Evolutionary conservation across 2,888 invertebrate genomes (phyloP), one percentile per base, ranked within the genome.

Genomic region (Masnerella sp.): DNA sequence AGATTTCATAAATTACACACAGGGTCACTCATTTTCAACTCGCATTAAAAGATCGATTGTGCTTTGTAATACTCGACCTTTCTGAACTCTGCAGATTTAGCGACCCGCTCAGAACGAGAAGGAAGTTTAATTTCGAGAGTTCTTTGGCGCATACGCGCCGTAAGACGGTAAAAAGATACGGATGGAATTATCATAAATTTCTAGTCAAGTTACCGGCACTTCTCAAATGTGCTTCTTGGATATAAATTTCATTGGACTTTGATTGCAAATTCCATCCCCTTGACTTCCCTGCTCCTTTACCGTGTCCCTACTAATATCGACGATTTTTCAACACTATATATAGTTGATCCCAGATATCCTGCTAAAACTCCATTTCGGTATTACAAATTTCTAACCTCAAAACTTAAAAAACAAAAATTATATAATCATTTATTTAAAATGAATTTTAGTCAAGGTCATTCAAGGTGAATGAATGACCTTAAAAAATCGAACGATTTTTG

Each of bases 221-320:
- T 74, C 65, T 71, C 70, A 68, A 70, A 59, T 76, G 75, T 67
- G 58, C 59, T 70, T 58, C 52, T 52, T 69, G 64, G 79, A 76
- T 79, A 81, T 81, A 80, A 81, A 80, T 81, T 81, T 79, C 77
- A 80, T 80, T 78, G 77, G 77, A 79, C 78, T 79, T 79, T 79
- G 80, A 79, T 81, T 80, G 78, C 78, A 71, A 78, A 76, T 75
- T 77, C 76, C 65, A 72, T 61, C 64, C 70, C 59, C 59, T 59
- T 40, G 61, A 43, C 49, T 64, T 43, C 38, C 3, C 38, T 14
- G 47, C 51, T 32, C n/a, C 58, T 58, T 58, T 52, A 34, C 51
- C 70, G 30, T 54, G 69, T 62, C 70, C 32, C 49, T 36, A 11
- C 30, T 62, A 70, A 62, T 62, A 70, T 70, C 54, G 54, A 62